A percentile compares a stretch with the other conserved stretches of the same genome.
phyloP scores from a whole-genome alignment of 1,140 invertebrate species.

The Macrocentrus cingulum region DNA sequence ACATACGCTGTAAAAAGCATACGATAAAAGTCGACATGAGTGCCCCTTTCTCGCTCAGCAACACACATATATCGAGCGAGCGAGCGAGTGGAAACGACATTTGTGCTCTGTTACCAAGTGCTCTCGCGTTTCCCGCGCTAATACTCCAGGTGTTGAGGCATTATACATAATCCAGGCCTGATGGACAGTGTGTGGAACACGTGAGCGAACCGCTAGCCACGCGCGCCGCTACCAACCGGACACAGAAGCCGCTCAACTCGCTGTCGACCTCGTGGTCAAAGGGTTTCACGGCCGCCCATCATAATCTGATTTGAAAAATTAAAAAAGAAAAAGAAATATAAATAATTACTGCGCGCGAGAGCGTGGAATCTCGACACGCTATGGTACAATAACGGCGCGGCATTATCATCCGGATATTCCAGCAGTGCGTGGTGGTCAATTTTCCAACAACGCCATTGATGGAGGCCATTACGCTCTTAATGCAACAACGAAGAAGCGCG shows the following conservation, averaged over 20 bases:
- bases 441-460: no score
- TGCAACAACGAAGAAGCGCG: no score
- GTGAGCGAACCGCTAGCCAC: neutral
- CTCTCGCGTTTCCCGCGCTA: constrained; percentile 16
- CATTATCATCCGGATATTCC: no score
- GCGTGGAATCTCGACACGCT: no score
- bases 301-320: no score
- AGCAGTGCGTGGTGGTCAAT: no score
- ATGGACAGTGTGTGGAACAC: neutral
- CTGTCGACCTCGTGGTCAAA: constrained; percentile 35
- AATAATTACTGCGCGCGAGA: constrained; percentile 19
- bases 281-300: constrained; percentile 43
- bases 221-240: constrained; percentile 9
- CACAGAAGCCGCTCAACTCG: constrained; percentile 45
- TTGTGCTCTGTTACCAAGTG: constrained; percentile 29
- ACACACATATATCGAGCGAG: constrained; percentile 10
- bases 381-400: no score
- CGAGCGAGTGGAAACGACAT: constrained; percentile 17
- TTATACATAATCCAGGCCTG: neutral
- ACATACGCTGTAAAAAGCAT: neutral
- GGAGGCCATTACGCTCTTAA: no score
- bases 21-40: neutral
- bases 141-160: constrained; percentile 22
- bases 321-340: no score
- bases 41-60: constrained; percentile 7